Conservation (phyloP, 2,797 vertebrate species). For the Lepilemur septentrionalis region DNA sequence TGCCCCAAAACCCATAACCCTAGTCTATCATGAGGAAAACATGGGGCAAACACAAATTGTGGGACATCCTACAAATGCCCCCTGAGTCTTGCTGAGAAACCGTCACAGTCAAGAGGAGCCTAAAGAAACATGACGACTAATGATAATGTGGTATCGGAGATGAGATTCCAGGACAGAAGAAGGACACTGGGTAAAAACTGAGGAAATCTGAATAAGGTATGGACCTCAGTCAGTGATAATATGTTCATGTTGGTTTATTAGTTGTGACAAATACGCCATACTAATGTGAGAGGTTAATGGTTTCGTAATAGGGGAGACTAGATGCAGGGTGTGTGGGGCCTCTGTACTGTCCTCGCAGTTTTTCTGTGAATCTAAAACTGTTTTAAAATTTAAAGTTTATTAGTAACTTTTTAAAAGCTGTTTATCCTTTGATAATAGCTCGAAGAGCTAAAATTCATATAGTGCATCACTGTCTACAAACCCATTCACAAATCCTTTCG, state of each 20-base stretch:
- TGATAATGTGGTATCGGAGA: neutral
- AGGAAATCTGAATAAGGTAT: neutral
- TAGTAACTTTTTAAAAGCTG: neutral
- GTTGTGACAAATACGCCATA: neutral
- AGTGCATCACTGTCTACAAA: neutral
- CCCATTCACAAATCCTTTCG: neutral
- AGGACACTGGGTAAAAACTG: neutral
- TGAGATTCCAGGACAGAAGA: neutral
- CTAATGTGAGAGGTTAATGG: neutral
- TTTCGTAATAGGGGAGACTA: neutral
- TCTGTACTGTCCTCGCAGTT: neutral
- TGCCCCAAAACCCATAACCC: neutral
- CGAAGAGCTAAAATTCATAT: neutral
- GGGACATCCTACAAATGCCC: neutral
- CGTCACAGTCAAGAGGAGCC: neutral
- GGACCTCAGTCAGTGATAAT: neutral
- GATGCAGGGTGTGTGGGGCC: too few relatives aligned
- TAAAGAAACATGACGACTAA: neutral
- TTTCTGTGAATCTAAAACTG: neutral
- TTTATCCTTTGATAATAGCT: neutral
- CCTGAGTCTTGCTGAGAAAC: neutral
- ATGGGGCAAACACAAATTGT: neutral
- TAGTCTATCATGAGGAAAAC: neutral
- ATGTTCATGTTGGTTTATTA: neutral
- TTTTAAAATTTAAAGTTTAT: conserved; percentile 6